Percentiles rank a stretch among this genome's conserved stretches.
Conservation (phyloP, 2,888 invertebrate species). For the Meandrusa payeni region DNA sequence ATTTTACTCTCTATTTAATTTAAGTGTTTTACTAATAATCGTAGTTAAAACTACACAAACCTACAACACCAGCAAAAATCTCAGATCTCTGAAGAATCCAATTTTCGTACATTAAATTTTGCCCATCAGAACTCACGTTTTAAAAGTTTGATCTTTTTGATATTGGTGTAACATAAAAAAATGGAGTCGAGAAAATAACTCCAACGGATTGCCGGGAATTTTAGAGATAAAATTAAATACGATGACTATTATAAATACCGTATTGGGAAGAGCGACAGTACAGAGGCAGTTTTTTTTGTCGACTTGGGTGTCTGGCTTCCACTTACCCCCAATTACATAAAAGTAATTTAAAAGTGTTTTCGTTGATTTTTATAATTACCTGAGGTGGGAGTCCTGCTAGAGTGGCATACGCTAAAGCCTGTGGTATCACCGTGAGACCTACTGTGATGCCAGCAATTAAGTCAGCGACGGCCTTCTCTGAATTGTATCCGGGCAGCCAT, state of each 20-base stretch:
- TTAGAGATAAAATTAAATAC: too few species aligned
- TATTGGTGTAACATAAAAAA: constrained; percentile 4
- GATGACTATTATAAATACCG: too few species aligned
- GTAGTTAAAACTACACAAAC: too few species aligned
- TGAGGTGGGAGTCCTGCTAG: constrained; percentile 93
- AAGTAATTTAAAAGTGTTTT: too few species aligned
- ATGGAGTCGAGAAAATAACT: neutral
- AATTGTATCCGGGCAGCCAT: constrained; percentile 89
- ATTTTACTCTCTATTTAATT: too few species aligned
- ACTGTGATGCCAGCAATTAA: constrained; percentile 95
- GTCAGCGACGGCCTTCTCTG: constrained; percentile 89
- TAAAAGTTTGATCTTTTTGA: too few species aligned
- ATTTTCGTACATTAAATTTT: constrained; percentile 2
- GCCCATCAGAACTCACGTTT: neutral
- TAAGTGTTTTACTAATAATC: too few species aligned
- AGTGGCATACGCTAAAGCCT: constrained; percentile 94
- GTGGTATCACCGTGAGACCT: constrained; percentile 95
- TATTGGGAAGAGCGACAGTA: too few species aligned
- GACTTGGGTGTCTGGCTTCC: too few species aligned
- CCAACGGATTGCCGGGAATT: too few species aligned
- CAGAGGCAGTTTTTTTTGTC: too few species aligned
- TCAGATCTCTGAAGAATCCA: neutral
- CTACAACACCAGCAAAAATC: constrained; percentile 1
- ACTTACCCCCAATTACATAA: too few species aligned
- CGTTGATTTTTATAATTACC: constrained; percentile 61